Conservation (phyloP, 2,888 invertebrate genomes). For the Bellardia pandia region DNA sequence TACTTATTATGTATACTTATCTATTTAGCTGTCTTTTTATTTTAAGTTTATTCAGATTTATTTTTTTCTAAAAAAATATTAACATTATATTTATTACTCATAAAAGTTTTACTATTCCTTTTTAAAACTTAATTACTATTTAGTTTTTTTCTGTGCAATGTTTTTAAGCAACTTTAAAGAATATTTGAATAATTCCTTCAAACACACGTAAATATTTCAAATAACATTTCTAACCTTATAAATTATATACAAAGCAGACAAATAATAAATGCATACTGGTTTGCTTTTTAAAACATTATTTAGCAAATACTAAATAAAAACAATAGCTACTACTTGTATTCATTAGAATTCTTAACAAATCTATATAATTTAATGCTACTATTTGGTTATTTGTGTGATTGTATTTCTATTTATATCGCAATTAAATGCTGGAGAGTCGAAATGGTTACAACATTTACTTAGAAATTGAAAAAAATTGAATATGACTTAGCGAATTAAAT, state of each 20-base stretch:
- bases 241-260: background rate
- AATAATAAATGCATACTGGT: background rate
- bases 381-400: background rate
- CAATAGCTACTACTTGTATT: background rate
- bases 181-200: background rate
- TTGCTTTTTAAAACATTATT: background rate
- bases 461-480: background rate
- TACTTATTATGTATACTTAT: too few species aligned
- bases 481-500: background rate
- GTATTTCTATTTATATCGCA: background rate
- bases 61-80: too few species aligned
- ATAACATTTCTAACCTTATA: background rate
- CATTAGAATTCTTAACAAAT: conserved; percentile 15
- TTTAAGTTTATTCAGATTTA: too few species aligned
- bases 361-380: conserved; percentile 2
- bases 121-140: too few species aligned
- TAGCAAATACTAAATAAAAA: background rate
- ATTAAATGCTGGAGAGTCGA: background rate
- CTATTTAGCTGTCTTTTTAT: too few species aligned
- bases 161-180: too few species aligned
- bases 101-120: too few species aligned
- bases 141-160: too few species aligned
- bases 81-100: too few species aligned
- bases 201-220: background rate
- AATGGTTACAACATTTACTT: background rate